These are phyloP conservation scores for Lasioglossum baleicum DNA, from an alignment of 1,140 invertebrate species.

Conservation along the genomic window DNA sequence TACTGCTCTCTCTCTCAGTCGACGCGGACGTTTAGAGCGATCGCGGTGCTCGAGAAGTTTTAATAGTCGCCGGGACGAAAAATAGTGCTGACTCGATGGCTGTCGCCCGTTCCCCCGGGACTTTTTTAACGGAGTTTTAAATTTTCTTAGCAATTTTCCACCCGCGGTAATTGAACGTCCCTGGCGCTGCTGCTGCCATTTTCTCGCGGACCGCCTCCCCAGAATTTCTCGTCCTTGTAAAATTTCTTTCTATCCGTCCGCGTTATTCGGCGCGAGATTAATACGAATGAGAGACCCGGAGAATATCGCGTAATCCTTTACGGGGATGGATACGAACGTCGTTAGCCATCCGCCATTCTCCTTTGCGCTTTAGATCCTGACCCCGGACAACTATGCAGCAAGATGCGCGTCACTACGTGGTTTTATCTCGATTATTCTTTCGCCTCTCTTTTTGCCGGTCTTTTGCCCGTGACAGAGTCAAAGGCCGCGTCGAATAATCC, in stretches of 20 bases:
- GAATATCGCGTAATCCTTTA: background rate
- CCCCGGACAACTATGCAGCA: background rate
- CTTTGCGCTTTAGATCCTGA: background rate
- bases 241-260: background rate
- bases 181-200: background rate
- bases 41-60: constrained; percentile 3
- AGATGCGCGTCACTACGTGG: background rate
- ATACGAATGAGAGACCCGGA: background rate
- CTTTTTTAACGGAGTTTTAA: background rate
- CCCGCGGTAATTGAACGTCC: background rate
- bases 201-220: background rate
- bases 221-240: background rate
- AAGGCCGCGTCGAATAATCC: constrained; percentile 3
- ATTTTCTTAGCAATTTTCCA: background rate
- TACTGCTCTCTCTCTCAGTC: background rate
- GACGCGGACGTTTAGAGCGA: background rate
- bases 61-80: constrained; percentile 12
- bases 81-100: constrained; percentile 1
- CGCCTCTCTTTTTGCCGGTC: background rate
- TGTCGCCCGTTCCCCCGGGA: too few relatives aligned
- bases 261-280: background rate
- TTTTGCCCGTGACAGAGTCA: background rate
- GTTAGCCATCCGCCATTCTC: constrained; percentile 12
- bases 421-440: background rate
- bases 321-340: constrained; percentile 11